These are phyloP conservation scores for Arnoldichthys spilopterus DNA, from an alignment of 2,797 vertebrate species.

Conservation along the genomic window DNA sequence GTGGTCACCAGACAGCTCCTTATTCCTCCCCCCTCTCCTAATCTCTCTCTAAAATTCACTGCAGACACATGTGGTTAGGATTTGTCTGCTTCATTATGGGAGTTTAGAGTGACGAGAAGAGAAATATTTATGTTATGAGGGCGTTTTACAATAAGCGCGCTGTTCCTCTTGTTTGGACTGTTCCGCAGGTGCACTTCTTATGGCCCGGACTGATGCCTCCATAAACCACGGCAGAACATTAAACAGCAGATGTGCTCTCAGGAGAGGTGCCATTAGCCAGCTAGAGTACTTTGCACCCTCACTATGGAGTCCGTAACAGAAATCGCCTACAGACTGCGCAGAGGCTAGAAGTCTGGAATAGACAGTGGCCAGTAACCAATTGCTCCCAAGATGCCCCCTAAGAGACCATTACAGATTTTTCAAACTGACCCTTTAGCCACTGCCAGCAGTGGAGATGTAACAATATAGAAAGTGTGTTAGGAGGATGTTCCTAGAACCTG, in stretches of 20 bases:
- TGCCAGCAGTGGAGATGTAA: not conserved
- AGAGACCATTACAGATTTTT: constrained; percentile 3
- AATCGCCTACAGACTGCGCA: constrained; percentile 20
- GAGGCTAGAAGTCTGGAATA: not conserved
- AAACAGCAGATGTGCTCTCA: constrained; percentile 81
- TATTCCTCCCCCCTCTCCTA: constrained; percentile 23
- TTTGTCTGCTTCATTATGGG: constrained; percentile 80
- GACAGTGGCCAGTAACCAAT: not conserved
- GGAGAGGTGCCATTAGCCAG: constrained; percentile 58
- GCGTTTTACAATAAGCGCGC: constrained; percentile 85
- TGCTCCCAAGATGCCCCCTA: constrained; percentile 2
- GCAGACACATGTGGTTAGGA: constrained; percentile 82
- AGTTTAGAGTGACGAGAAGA: constrained; percentile 79
- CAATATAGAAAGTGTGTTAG: not conserved
- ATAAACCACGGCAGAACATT: constrained; percentile 83
- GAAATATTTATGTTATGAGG: constrained; percentile 84
- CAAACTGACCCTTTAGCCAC: constrained; percentile 1
- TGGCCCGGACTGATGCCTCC: constrained; percentile 82
- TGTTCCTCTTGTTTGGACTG: constrained; percentile 87
- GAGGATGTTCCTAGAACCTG: not conserved
- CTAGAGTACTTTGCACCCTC: constrained; percentile 53
- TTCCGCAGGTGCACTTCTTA: constrained; percentile 86
- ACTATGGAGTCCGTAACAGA: constrained; percentile 48
- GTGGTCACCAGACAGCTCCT: not conserved
- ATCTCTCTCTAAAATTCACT: constrained; percentile 47